Evolutionary conservation across 2,888 invertebrate genomes (phyloP).

Genomic region (Tipula unca): DNA sequence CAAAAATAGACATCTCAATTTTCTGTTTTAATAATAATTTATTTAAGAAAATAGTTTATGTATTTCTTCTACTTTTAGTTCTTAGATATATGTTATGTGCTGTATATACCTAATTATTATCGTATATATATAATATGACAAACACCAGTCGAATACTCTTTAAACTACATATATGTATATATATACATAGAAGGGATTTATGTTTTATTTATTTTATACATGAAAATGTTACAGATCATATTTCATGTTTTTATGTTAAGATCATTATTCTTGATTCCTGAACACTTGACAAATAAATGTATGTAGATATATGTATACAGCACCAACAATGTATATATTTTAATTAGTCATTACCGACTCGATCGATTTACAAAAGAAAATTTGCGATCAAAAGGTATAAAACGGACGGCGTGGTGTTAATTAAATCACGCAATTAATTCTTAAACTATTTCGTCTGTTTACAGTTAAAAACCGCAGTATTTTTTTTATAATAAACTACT

Average conservation of each 20-base stretch:
- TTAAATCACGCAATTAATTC: not conserved
- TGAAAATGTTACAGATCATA: not conserved
- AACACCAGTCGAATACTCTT: not conserved
- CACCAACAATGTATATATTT: not conserved
- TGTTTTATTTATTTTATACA: not conserved
- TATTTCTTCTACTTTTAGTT: not conserved
- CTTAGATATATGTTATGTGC: not conserved
- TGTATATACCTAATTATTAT: not conserved
- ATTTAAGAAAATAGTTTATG: conserved; percentile 3
- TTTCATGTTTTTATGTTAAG: not conserved
- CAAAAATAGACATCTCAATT: conserved; percentile 8
- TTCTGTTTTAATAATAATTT: not conserved
- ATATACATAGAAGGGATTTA: not conserved
- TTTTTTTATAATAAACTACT: not conserved
- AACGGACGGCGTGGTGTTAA: not conserved
- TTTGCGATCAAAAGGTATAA: not conserved
- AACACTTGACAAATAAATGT: not conserved
- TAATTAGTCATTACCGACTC: not conserved
- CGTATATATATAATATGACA: not conserved
- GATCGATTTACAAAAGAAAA: not conserved
- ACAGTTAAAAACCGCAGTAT: not conserved
- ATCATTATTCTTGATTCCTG: not conserved
- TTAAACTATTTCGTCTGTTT: not conserved
- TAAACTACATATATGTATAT: not conserved
- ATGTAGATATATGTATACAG: not conserved